Base-by-base conservation (phyloP, 2,797 vertebrate species). In the Podargus strigoides region DNA sequence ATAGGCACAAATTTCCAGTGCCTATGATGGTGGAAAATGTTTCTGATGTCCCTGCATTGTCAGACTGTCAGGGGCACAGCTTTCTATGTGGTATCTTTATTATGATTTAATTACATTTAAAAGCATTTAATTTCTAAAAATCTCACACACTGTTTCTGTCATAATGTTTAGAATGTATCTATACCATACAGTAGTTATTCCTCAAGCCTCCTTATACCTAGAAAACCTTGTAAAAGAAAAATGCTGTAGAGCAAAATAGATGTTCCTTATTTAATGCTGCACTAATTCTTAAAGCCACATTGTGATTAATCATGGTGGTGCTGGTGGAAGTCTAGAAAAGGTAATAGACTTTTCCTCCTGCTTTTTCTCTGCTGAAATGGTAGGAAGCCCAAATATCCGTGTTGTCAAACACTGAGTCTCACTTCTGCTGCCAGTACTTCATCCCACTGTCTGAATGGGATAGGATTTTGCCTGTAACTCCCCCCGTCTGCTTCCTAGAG, bases 101-200 rank as follows among this genome's bases (percentile, higher is more conserved):
- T 95, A 86, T 77, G 30, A 58, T 72, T 85, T 90, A 94, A 94
- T 94, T 91, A 55, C 28, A 58, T 80, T 90, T 93, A 85, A 94
- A 94, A 94, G 85, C 56, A 91, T 84, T 77, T 85, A 9, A 53
- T 91, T 75, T 94, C 56, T 86, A 62, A 64, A 92, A 83, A 59
- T 63, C 10, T 79, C 36, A 70, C 70, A 30, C 4, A 4, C 37
- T 39, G 3, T 44, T 27, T 89, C 72, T 95, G 89, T 95, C 94
- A 89, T 63, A 92, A 95, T 89, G 89, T 92, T 95, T 94, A 92
- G 75, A 95, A 92, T 53, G 10, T 78, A 85, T 70, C 77, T 87
- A 73, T 92, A 91, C 82, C 42, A 73, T 94, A 39, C 30, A 59
- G 76, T 47, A 75, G 50, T 62, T 89, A 89, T 32, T 87, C 46